phyloP scores from a whole-genome alignment of 2,888 invertebrate species.

The Noctua janthe region DNA sequence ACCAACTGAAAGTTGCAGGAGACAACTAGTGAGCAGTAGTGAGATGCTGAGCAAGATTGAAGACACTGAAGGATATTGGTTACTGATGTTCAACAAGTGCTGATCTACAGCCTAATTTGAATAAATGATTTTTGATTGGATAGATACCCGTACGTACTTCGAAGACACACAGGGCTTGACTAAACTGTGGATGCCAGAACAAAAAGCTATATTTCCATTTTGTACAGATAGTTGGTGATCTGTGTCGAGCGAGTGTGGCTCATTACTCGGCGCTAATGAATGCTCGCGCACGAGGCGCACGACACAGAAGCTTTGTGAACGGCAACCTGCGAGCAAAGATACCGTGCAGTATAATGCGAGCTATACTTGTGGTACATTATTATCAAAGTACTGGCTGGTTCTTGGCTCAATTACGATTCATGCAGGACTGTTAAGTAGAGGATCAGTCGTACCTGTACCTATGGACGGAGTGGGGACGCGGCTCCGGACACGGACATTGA shows the following conservation, averaged over 20 bases:
- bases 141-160: neutral
- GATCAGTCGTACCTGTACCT: neutral
- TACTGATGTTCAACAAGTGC: neutral
- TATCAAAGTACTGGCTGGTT: neutral
- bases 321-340: slow-evolving; percentile 62
- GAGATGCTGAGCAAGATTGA: neutral
- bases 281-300: slow-evolving; percentile 83
- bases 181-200: neutral
- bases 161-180: neutral
- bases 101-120: neutral
- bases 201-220: neutral
- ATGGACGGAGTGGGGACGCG: neutral
- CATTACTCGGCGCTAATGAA: slow-evolving; percentile 84
- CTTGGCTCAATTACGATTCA: too few species aligned
- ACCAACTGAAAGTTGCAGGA: too few species aligned
- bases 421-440: neutral
- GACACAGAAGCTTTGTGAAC: slow-evolving; percentile 65
- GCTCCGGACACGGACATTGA: neutral
- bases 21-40: neutral
- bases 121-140: neutral
- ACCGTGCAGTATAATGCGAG: slow-evolving; percentile 38
- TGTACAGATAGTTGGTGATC: slow-evolving; percentile 66
- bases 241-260: slow-evolving; percentile 71
- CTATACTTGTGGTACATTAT: slow-evolving; percentile 10
- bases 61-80: neutral